Percentiles rank a stretch among this genome's conserved stretches.
Conservation (phyloP, 1,140 invertebrate species). For the Tetranychus urticae region DNA sequence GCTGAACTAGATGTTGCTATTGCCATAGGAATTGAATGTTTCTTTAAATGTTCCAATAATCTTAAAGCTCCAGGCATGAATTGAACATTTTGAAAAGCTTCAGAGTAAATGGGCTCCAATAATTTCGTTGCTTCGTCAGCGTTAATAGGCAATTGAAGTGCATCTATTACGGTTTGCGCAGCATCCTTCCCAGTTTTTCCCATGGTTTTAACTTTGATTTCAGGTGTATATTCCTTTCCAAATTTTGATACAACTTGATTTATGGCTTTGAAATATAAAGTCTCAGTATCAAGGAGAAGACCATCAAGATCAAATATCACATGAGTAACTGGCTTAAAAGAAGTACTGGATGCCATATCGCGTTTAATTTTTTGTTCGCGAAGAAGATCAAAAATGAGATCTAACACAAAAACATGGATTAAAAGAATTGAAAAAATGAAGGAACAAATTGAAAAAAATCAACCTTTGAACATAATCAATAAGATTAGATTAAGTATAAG, state of each 20-base stretch:
- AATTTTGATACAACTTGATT: background rate
- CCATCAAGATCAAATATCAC: constrained; percentile 12
- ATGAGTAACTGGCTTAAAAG: constrained; percentile 10
- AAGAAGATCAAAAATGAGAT: no score
- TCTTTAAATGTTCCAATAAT: constrained; percentile 7
- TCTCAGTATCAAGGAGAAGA: background rate
- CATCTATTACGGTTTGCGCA: background rate
- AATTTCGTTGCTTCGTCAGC: constrained; percentile 1
- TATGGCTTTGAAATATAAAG: background rate
- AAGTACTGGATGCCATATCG: no score
- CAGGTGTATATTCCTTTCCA: background rate
- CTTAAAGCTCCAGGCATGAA: constrained; percentile 10
- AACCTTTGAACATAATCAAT: no score
- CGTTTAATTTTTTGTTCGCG: no score
- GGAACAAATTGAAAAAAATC: no score
- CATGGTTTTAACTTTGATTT: background rate
- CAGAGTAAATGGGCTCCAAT: constrained; percentile 1
- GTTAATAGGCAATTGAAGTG: constrained; percentile 1
- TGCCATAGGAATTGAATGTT: constrained; percentile 8
- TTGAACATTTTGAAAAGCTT: constrained; percentile 2
- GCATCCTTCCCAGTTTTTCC: background rate
- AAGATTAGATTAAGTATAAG: no score
- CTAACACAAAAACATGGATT: no score
- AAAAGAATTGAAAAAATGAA: no score
- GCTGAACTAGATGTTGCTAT: constrained; percentile 5